A percentile compares a stretch with the other conserved stretches of the same genome.
These are phyloP conservation scores for Agrilus mali DNA, from an alignment of 2,888 invertebrate genomes.

Conservation along the genomic window DNA sequence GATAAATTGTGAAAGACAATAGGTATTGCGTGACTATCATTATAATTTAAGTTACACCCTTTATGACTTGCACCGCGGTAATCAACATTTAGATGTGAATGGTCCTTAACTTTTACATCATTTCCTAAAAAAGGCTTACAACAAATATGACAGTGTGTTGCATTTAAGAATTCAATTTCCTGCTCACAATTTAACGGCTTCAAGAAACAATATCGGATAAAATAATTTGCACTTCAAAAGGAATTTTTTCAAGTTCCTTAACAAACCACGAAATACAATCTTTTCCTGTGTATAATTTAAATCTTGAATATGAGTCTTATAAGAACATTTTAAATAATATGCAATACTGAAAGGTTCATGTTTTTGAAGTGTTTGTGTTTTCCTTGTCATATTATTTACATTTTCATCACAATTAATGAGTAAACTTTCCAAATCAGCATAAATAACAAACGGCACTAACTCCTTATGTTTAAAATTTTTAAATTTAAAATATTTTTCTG, in stretches of 20 bases:
- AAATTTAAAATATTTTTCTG: constrained; percentile 7
- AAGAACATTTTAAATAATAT: constrained; percentile 9
- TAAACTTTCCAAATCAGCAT: constrained; percentile 12
- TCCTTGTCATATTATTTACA: constrained; percentile 1
- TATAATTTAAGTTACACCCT: constrained; percentile 23
- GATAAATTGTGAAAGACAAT: constrained; percentile 20
- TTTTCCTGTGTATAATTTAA: constrained; percentile 2
- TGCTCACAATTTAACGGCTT: not conserved
- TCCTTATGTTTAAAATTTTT: constrained; percentile 6
- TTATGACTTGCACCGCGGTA: constrained; percentile 19
- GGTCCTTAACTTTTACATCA: constrained; percentile 17
- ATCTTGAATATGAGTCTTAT: constrained; percentile 6
- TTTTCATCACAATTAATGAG: too few relatives aligned
- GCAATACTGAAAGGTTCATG: constrained; percentile 9
- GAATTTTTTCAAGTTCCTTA: constrained; percentile 9
- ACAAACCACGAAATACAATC: constrained; percentile 9
- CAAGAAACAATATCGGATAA: constrained; percentile 12
- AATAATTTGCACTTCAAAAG: constrained; percentile 8
- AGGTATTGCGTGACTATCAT: constrained; percentile 12
- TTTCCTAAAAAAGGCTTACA: constrained; percentile 6
- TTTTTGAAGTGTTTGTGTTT: constrained; percentile 3
- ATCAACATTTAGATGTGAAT: constrained; percentile 20
- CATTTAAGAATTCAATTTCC: constrained; percentile 2
- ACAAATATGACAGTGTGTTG: constrained; percentile 16
- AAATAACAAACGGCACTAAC: constrained; percentile 10